These are phyloP conservation scores for Dichetophora obliterata DNA, from an alignment of 2,888 invertebrate species.

Conservation along the genomic window DNA sequence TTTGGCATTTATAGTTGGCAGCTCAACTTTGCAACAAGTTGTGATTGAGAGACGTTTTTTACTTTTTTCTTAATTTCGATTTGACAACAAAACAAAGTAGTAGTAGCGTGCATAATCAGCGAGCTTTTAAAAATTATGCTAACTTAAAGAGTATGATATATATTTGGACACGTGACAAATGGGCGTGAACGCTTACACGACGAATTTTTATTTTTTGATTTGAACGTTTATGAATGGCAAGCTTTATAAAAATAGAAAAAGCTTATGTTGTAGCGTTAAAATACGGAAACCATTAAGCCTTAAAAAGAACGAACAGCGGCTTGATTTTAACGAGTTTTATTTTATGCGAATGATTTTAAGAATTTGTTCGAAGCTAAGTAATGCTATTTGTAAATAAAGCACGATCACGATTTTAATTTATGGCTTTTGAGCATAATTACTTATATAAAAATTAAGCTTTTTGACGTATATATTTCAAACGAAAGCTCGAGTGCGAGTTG, in stretches of 20 bases:
- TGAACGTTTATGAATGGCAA: neutral
- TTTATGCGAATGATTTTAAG: neutral
- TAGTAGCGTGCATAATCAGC: slow-evolving; percentile 22
- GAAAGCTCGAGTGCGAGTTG: no score
- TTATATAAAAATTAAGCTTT: no score
- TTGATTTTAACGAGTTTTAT: neutral
- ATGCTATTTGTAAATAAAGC: neutral
- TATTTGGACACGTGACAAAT: slow-evolving; percentile 23
- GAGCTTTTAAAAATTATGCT: neutral
- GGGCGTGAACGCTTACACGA: slow-evolving; percentile 14
- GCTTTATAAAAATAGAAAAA: neutral
- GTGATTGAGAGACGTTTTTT: neutral
- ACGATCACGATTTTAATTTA: neutral
- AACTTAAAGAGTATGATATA: slow-evolving; percentile 7
- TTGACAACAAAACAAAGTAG: slow-evolving; percentile 14
- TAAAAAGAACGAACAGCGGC: neutral
- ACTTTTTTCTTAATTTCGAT: slow-evolving; percentile 1
- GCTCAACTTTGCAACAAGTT: slow-evolving; percentile 44
- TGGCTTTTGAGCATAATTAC: neutral
- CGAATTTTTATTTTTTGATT: neutral
- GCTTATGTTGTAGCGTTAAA: neutral
- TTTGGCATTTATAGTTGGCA: slow-evolving; percentile 44
- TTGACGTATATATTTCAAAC: neutral
- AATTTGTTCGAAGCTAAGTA: no score
- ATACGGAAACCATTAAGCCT: neutral